Evolutionary conservation across 2,113 vertebrate species (phyloP).

Genomic region (Chinchilla lanigera): DNA sequence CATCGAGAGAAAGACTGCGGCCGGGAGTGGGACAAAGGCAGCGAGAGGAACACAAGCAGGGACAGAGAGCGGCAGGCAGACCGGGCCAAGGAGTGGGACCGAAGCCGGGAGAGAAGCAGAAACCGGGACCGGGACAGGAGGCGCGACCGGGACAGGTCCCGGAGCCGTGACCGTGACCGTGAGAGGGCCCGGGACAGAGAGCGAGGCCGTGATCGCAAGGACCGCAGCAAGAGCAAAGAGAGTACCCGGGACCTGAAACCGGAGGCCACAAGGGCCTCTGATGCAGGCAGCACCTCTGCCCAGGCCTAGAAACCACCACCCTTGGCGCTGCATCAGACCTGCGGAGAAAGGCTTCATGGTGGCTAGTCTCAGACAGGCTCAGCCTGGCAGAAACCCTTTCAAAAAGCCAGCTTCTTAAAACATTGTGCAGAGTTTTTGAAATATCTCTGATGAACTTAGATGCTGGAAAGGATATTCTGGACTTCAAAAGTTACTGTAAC

Average conservation of each 20-base stretch:
- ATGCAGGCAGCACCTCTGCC: conserved; percentile 75
- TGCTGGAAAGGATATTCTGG: conserved; percentile 69
- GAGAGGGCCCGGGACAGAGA: conserved; percentile 87
- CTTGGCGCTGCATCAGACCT: not conserved
- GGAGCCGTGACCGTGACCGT: conserved; percentile 84
- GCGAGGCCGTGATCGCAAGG: conserved; percentile 88
- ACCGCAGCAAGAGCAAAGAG: conserved; percentile 89
- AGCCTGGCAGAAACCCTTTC: conserved; percentile 60
- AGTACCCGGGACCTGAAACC: conserved; percentile 88
- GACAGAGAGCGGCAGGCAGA: conserved; percentile 83
- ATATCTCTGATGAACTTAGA: conserved; percentile 73
- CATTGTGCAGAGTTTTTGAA: conserved; percentile 73
- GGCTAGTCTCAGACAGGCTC: conserved; percentile 54
- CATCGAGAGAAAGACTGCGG: conserved; percentile 82
- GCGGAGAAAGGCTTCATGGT: not conserved
- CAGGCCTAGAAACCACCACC: conserved; percentile 77
- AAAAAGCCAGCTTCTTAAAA: conserved; percentile 75
- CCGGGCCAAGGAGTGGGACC: conserved; percentile 80
- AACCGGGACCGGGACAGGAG: conserved; percentile 80
- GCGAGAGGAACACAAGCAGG: conserved; percentile 83
- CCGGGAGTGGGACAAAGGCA: conserved; percentile 79
- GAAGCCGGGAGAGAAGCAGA: conserved; percentile 79
- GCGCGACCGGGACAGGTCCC: conserved; percentile 83
- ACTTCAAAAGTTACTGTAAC: conserved; percentile 83
- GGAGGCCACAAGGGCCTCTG: conserved; percentile 86